Base-by-base conservation (phyloP, 2,888 invertebrate genomes). In the Magallana nippona region DNA sequence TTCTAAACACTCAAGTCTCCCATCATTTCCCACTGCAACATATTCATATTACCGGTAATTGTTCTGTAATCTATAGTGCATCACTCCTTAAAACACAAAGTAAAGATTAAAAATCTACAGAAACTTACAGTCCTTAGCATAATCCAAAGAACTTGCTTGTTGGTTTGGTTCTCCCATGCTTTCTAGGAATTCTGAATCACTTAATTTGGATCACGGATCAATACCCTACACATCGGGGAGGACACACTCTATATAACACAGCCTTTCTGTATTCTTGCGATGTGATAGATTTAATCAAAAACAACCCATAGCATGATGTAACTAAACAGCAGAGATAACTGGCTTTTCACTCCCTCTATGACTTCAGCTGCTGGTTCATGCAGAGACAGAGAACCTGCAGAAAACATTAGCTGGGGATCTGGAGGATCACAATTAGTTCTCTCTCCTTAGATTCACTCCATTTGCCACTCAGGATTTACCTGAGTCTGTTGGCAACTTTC, bases 91-190 rank as follows among this genome's bases (percentile, higher is more conserved):
- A 44, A 44, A 44, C 44, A 44, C 44, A 44, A 44, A 44, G 44
- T 44, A 5, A 44, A 44, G 8, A 44, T 44, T 0, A 44, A 0
- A 3, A 44, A 44, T 44, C 8, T 44, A 44, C 5, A 44, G 44
- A 44, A 71, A 71, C 71, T 71, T 71, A 71, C 71, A 71, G 71
- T 71, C 71, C 32, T 71, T 71, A 13, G 32, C 32, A 27, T 27
- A 71, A 27, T 71, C 71, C 71, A 71, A 71, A 71, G 71, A 71
- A 1, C 13, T 71, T 22, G 27, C 27, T 71, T 71, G 71, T 32
- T 71, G 22, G 71, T 71, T 71, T 71, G 71, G 27, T 71, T 71
- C 71, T 32, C 71, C 71, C 71, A 71, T 71, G 13, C 27, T 71
- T 71, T 71, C 71, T 27, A 71, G 32, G 22, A 71, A 13, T 71